Percentiles rank a stretch among this genome's conserved stretches.
Conservation (phyloP, 2,888 invertebrate genomes). For the Oscheius myriophilus region DNA sequence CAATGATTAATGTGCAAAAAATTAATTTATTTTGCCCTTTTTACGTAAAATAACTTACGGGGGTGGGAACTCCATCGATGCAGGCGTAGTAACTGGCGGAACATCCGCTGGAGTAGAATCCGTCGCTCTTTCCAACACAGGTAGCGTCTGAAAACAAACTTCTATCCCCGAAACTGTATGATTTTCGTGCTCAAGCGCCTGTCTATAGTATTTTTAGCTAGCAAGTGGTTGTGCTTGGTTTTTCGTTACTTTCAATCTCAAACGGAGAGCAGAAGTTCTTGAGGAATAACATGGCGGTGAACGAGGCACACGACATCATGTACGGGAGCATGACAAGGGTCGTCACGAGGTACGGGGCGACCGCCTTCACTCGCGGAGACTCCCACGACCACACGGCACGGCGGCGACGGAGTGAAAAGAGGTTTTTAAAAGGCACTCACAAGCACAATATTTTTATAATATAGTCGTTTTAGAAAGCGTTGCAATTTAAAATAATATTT, state of each 20-base stretch:
- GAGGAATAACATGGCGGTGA: conserved; percentile 26
- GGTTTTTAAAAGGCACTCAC: no score
- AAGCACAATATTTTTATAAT: no score
- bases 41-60: background rate
- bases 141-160: conserved; percentile 29
- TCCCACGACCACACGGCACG: background rate
- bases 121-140: conserved; percentile 54
- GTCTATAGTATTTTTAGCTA: background rate
- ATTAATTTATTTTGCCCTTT: no score
- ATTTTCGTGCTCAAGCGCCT: background rate
- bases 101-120: conserved; percentile 56
- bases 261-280: conserved; percentile 26
- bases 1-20: no score
- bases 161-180: background rate
- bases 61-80: conserved; percentile 32
- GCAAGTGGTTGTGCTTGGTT: background rate
- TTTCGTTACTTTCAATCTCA: background rate
- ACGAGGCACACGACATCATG: conserved; percentile 23
- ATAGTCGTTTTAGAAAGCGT: no score
- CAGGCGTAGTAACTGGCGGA: conserved; percentile 50
- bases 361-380: conserved; percentile 10
- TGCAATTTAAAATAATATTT: no score
- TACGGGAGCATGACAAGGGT: conserved; percentile 28
- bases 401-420: background rate
- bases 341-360: conserved; percentile 31